phyloP scores from a whole-genome alignment of 53 echinoderm and acorn worm species.

The Holothuria scabra region DNA sequence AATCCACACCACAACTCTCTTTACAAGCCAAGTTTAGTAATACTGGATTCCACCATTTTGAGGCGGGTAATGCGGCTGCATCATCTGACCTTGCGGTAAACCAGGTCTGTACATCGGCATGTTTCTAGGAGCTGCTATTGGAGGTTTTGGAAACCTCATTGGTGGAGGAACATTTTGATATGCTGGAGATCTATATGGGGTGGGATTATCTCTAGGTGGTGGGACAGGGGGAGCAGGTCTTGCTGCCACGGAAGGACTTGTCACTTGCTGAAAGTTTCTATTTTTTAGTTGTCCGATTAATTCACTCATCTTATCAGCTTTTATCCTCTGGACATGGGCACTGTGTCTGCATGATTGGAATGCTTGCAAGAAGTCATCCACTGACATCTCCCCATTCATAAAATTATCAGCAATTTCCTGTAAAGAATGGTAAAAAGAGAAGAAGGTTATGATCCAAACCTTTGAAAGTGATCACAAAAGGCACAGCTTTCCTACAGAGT shows the following conservation, averaged over 20 bases:
- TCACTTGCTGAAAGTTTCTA: background rate
- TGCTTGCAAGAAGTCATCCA: constrained; percentile 80
- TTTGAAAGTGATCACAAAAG: too few relatives aligned
- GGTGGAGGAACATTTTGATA: background rate
- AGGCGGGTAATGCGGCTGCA: background rate
- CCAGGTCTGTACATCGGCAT: constrained; percentile 26
- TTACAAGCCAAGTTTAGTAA: background rate
- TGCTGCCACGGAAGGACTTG: background rate
- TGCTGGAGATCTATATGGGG: background rate
- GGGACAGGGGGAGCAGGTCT: background rate
- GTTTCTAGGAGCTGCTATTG: constrained; percentile 2
- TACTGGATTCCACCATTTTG: constrained; percentile 7
- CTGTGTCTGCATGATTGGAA: constrained; percentile 71
- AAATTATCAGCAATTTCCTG: constrained; percentile 88
- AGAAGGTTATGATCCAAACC: background rate
- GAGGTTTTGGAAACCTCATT: background rate
- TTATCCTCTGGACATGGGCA: constrained; percentile 83
- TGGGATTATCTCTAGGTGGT: background rate
- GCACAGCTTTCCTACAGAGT: too few relatives aligned
- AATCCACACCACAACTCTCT: too few relatives aligned
- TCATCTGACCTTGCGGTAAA: background rate
- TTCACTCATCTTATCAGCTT: constrained; percentile 91
- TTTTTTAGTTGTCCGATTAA: constrained; percentile 45
- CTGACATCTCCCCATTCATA: constrained; percentile 70
- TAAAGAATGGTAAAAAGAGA: constrained; percentile 29